Evolutionary conservation across 1,140 invertebrate genomes (phyloP), one percentile per base, ranked within the genome.

Genomic region (Drosophila kohkoa): DNA sequence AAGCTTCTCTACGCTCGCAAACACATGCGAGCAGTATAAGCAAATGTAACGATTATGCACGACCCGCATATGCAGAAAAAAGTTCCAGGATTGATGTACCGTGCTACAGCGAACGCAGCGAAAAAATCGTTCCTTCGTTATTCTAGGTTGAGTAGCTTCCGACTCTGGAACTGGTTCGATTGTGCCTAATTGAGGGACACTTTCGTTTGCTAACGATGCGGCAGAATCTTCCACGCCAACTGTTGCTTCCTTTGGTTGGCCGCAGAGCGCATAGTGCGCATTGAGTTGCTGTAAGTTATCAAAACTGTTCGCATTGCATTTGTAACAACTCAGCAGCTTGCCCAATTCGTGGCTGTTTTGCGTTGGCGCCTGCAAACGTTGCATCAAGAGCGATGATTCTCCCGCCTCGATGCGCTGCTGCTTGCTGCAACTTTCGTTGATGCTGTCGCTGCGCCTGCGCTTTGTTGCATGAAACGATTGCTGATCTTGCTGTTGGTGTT

Each of bases 11-110:
- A 96, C 95, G 75, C 95, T 95, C 25, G 95, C 95, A 93, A 96
- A 97, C 93, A 97, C 95, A 58, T 95, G 95, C 41, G 96, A 93
- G 82, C 96, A 97, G 92, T 95, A 96, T 8, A 97, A 91, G 87
- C 96, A 97, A 75, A 96, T 96, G 82, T 95, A 95, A 43, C 96
- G 94, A 71, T 95, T 95, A 89, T 97, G 96, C 15, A 95, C 94
- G 76, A 97, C 96, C 52, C 95, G 93, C 95, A 97, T 97, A 78
- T 97, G 96, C 8, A 96, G 90, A 90, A 96, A 97, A 30, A 97
- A 93, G 93, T 97, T 96, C 96, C 96, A 97, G 76, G 96, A 96
- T 92, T 97, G 96, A 93, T 96, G 96, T 77, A 97, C 96, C 2
- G 95, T 96, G 25, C 95, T 95, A 91, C 96, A 97, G 1, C 95